Evolutionary conservation across 2,797 vertebrate genomes (phyloP), one percentile per base, ranked within the genome.

Genomic region (Micromesistius poutassou): DNA sequence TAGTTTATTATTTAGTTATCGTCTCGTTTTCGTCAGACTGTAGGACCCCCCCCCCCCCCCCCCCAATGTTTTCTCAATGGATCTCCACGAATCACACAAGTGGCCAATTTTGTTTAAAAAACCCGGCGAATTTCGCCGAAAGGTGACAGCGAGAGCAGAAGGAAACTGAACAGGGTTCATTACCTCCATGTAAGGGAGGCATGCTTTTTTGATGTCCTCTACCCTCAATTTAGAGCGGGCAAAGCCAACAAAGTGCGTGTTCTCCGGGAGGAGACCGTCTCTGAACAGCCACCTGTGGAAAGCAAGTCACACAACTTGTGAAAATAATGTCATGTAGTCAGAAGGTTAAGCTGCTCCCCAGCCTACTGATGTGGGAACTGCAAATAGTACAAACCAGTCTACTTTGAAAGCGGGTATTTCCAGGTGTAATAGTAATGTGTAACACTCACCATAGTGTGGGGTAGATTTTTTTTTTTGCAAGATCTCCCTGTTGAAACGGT

Each of bases 381-480:
- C 4, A 28, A 22, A 55, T 5, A 19, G 46, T 22, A n/a, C 35
- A 76, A 25, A 31, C 38, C 16, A 9, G 25, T 9, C 42, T 79
- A 36, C 30, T 78, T 55, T 16, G 19, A 73, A 0, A 50, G 30
- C 6, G 3, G 14, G 7, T n/a, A 14, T 42, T 35, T 78, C 31
- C 4, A n/a, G 76, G 3, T 14, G 22, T 31, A 77, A 30, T 10
- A 2, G 62, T 68, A 4, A 28, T 0, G 9, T 68, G n/a, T 68
- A 68, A 28, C 36, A 88, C 94, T 92, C 83, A 96, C 95, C 96
- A 96, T 81, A 96, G 80, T n/a, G 95, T 96, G 42, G 95, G 95
- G 83, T 96, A 96, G 72, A 96, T 96, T 86, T 96, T 96, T 91
- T 96, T 96, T 86, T 94, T 96, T 31, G 95, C 96, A 62, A 96